These are phyloP conservation scores for Hartigia nigra DNA, from an alignment of 2,888 invertebrate genomes.

Conservation along the genomic window DNA sequence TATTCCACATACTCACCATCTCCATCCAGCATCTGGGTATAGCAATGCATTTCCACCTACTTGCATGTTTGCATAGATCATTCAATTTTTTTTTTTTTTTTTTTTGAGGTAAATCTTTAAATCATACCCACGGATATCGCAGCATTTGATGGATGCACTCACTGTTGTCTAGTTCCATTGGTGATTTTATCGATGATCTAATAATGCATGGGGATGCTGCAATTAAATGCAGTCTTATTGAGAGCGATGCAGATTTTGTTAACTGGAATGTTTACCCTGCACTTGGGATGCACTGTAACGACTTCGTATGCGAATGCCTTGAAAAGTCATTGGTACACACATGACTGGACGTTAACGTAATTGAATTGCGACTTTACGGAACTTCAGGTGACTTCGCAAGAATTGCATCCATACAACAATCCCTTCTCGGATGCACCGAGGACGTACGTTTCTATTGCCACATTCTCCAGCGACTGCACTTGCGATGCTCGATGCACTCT, in stretches of 20 bases:
- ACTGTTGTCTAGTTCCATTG: neutral
- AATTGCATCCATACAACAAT: neutral
- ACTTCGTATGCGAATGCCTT: neutral
- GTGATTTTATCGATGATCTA: neutral
- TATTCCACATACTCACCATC: neutral
- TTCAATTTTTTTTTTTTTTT: slow-evolving; percentile 11
- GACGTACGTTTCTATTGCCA: neutral
- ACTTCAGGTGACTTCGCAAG: neutral
- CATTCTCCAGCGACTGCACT: neutral
- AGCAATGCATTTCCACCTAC: slow-evolving; percentile 22
- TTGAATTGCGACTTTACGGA: slow-evolving; percentile 3
- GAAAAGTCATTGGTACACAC: neutral
- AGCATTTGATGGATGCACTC: neutral
- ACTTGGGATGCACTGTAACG: neutral
- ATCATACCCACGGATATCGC: neutral
- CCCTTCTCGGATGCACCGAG: neutral
- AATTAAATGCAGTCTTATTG: neutral
- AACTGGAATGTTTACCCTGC: neutral
- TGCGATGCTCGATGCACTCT: neutral
- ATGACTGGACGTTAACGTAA: neutral
- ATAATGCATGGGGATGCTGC: neutral
- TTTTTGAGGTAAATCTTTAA: neutral
- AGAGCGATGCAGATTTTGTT: neutral
- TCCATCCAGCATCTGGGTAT: neutral
- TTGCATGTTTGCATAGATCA: slow-evolving; percentile 19